phyloP scores from a whole-genome alignment of 2,113 vertebrate species.

The Centropus unirufus region DNA sequence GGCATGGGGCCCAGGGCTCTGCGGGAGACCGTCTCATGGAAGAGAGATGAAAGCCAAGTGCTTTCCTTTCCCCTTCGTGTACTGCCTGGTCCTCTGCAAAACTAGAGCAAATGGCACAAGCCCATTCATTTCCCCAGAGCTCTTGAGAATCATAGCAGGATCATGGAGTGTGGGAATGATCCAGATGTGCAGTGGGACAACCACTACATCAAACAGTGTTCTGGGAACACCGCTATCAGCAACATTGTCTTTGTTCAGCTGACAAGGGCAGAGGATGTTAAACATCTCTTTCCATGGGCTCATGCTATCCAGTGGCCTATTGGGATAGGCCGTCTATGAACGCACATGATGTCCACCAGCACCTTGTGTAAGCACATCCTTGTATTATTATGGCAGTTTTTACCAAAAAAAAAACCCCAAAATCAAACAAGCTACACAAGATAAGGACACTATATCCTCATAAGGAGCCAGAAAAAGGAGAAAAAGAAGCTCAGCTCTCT shows the following conservation, averaged over 20 bases:
- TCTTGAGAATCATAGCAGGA: not conserved
- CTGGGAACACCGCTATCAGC: too few relatives aligned
- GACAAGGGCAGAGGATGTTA: not conserved
- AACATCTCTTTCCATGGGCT: not conserved
- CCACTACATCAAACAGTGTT: not conserved
- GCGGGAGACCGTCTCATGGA: not conserved
- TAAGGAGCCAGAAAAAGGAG: not conserved
- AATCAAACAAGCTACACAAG: not conserved
- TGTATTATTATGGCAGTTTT: not conserved
- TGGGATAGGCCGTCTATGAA: not conserved
- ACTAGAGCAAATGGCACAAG: not conserved
- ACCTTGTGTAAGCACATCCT: too few relatives aligned
- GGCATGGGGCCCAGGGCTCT: not conserved
- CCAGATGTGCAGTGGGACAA: not conserved
- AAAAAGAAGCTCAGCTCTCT: not conserved
- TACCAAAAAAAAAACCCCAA: not conserved
- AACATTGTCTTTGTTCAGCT: not conserved
- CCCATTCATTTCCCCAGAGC: not conserved
- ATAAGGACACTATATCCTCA: not conserved
- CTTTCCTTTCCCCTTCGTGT: not conserved
- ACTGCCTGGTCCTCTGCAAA: not conserved
- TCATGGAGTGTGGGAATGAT: not conserved
- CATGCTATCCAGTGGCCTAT: not conserved
- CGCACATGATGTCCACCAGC: fast-evolving
- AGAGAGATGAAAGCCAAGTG: not conserved